Conservation (phyloP, 2,113 vertebrate species). For the Amazona vittata region DNA sequence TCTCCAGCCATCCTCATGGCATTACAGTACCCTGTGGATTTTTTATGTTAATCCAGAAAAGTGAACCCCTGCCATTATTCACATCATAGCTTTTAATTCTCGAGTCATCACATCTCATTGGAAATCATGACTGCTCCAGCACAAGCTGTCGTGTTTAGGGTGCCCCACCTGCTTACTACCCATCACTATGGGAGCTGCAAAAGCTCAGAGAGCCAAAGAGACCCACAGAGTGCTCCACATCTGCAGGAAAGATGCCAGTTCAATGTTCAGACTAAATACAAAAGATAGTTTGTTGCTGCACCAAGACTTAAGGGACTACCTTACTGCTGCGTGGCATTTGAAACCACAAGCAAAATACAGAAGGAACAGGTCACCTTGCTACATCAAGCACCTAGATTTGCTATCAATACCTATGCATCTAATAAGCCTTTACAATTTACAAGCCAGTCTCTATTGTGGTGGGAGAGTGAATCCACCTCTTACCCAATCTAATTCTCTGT, state of each 20-base stretch:
- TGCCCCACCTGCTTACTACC: background rate
- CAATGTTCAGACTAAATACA: background rate
- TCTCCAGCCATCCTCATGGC: conserved; percentile 41
- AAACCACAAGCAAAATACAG: background rate
- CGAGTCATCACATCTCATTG: background rate
- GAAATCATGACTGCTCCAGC: background rate
- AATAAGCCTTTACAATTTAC: background rate
- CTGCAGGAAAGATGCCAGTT: background rate
- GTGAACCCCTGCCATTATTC: background rate
- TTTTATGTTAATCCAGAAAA: conserved; percentile 29
- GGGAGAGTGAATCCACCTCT: background rate
- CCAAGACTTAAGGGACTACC: background rate
- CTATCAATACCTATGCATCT: background rate
- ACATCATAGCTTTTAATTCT: background rate
- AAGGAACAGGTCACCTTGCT: accelerated
- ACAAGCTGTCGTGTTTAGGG: background rate
- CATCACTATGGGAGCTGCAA: background rate
- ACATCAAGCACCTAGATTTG: background rate
- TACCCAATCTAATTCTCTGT: background rate
- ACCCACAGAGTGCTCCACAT: background rate
- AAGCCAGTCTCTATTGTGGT: background rate
- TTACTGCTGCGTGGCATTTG: background rate
- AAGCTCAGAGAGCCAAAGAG: background rate
- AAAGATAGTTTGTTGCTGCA: background rate
- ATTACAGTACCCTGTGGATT: background rate